Evolutionary conservation across 1,140 invertebrate species (phyloP).

Genomic region (Drosophila grimshawi): DNA sequence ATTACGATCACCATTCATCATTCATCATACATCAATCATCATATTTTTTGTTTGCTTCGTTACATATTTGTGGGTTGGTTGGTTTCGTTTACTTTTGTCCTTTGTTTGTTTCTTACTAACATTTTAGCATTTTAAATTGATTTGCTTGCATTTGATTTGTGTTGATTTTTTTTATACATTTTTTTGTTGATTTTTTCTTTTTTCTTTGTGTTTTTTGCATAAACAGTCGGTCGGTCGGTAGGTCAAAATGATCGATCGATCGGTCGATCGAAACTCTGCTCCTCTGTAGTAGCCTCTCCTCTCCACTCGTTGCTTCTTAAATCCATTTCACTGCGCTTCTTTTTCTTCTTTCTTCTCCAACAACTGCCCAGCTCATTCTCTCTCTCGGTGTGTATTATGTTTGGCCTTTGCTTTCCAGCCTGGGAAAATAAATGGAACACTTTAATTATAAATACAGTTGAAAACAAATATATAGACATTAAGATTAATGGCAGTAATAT

Average conservation of each 20-base stretch:
- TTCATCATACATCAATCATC: conserved; percentile 12
- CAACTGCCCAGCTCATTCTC: conserved; percentile 11
- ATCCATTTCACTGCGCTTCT: background rate
- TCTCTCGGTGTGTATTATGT: conserved; percentile 2
- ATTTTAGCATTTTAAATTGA: conserved; percentile 56
- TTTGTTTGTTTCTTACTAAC: conserved; percentile 33
- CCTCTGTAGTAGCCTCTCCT: conserved; percentile 55
- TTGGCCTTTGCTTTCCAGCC: conserved; percentile 37
- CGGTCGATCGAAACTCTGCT: conserved; percentile 42
- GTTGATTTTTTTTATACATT: conserved; percentile 25
- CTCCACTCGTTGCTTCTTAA: background rate
- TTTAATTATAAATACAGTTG: conserved; percentile 10
- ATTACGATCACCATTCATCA: conserved; percentile 12
- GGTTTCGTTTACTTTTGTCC: conserved; percentile 54
- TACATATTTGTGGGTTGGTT: conserved; percentile 68
- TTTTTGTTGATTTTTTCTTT: conserved; percentile 28
- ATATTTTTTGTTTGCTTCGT: conserved; percentile 28
- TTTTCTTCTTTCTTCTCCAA: conserved; percentile 2
- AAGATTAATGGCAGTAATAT: too few relatives aligned
- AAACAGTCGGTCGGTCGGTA: conserved; percentile 59
- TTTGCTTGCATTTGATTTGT: conserved; percentile 42
- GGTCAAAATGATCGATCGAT: conserved; percentile 68
- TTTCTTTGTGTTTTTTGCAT: conserved; percentile 1
- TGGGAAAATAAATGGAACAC: conserved; percentile 25
- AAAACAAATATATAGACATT: background rate